Evolutionary conservation across 1,140 invertebrate species (phyloP).

Genomic region (Dreissena rostriformis): DNA sequence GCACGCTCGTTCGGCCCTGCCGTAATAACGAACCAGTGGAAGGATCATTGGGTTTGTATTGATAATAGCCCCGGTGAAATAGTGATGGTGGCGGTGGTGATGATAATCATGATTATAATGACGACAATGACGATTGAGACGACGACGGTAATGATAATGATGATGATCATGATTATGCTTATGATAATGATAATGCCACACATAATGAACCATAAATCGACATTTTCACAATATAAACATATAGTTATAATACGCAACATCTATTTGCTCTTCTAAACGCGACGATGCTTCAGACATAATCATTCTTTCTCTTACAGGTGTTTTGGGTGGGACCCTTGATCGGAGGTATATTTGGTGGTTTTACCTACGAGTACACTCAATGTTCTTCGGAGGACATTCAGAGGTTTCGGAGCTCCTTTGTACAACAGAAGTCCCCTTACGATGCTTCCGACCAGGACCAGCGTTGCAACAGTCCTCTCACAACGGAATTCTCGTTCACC

Average conservation of each 20-base stretch:
- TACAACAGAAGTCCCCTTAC: neutral
- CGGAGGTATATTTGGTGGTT: constrained; percentile 72
- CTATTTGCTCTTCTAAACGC: too few relatives aligned
- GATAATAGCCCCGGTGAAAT: neutral
- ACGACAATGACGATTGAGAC: too few relatives aligned
- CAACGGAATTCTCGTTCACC: neutral
- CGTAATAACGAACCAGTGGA: constrained; percentile 87
- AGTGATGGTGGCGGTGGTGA: too few relatives aligned
- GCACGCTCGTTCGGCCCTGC: constrained; percentile 75
- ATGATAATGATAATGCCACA: too few relatives aligned
- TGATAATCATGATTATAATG: too few relatives aligned
- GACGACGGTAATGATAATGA: too few relatives aligned
- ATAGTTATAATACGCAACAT: too few relatives aligned
- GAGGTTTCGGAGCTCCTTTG: constrained; percentile 14
- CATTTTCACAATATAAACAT: too few relatives aligned
- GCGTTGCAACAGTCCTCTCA: neutral
- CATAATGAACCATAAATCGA: too few relatives aligned
- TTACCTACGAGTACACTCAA: constrained; percentile 69
- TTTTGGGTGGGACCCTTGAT: constrained; percentile 80
- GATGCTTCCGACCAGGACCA: neutral
- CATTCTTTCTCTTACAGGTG: constrained; percentile 61
- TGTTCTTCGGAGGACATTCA: constrained; percentile 57
- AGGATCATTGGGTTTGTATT: constrained; percentile 86
- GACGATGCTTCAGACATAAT: too few relatives aligned
- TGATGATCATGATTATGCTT: too few relatives aligned